Evolutionary conservation across 2,113 vertebrate species (phyloP).

Genomic region (Hyla sarda): DNA sequence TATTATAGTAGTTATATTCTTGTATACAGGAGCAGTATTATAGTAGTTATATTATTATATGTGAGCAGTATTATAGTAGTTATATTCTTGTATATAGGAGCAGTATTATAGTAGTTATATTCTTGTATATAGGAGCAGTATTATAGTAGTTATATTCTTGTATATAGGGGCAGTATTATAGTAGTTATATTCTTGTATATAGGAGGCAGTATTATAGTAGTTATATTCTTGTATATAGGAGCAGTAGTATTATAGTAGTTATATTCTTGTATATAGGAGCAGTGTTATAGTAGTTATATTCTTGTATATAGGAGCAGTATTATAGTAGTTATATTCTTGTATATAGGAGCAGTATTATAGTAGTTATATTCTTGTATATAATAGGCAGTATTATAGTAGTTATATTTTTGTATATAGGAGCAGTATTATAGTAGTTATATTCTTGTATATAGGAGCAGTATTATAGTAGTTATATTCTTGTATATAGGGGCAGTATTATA

Average conservation of each 20-base stretch:
- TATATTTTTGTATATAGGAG: background rate
- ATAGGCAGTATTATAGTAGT: background rate
- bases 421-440: slow-evolving; percentile 11
- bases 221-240: background rate
- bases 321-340: background rate
- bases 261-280: background rate
- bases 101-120: no score
- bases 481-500: no score
- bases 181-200: no score
- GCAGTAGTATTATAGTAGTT: background rate
- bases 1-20: no score
- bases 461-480: background rate
- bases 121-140: no score
- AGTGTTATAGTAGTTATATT: slow-evolving; percentile 6
- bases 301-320: background rate
- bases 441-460: background rate
- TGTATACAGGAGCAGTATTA: no score
- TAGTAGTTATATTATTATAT: no score
- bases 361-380: slow-evolving; percentile 11
- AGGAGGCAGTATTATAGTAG: background rate
- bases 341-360: background rate
- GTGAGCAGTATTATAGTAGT: no score
- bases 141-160: no score
- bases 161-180: no score
- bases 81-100: no score